Evolutionary conservation across 1,140 invertebrate genomes (phyloP).

Genomic region (Drosophila yakuba): DNA sequence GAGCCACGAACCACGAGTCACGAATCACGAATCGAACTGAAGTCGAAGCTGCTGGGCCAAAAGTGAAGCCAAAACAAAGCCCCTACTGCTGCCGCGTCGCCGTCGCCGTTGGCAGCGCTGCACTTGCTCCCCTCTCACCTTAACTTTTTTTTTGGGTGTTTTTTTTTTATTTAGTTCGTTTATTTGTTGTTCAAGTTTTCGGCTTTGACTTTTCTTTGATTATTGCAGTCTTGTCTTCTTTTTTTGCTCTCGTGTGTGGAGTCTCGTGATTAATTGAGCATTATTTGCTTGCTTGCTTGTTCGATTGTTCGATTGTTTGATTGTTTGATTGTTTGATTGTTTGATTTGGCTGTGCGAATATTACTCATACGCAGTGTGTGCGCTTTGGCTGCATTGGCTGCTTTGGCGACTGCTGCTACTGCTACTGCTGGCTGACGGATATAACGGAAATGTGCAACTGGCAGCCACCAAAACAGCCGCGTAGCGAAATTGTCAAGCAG

Average conservation of each 20-base stretch:
- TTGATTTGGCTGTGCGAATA: slow-evolving; percentile 21
- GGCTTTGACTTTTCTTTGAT: slow-evolving; percentile 8
- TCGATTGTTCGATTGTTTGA: slow-evolving; percentile 5
- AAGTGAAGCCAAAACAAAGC: slow-evolving; percentile 57
- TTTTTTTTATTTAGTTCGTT: slow-evolving; percentile 5
- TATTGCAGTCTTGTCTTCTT: not conserved
- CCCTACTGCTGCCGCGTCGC: slow-evolving; percentile 38
- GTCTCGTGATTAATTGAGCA: slow-evolving; percentile 1
- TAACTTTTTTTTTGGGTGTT: not conserved
- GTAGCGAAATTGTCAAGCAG: slow-evolving; percentile 73
- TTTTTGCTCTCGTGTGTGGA: not conserved
- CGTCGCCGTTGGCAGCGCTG: slow-evolving; percentile 57
- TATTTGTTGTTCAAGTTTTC: slow-evolving; percentile 6
- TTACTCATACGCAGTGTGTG: slow-evolving; percentile 48
- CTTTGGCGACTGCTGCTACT: slow-evolving; percentile 18
- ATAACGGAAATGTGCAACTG: slow-evolving; percentile 82
- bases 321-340: slow-evolving; percentile 7
- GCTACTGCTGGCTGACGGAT: slow-evolving; percentile 59
- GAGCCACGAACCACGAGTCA: slow-evolving; percentile 6
- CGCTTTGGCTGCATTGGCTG: slow-evolving; percentile 21
- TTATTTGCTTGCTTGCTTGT: too few relatives aligned
- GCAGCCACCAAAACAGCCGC: slow-evolving; percentile 64
- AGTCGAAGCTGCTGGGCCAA: slow-evolving; percentile 58
- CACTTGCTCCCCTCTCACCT: slow-evolving; percentile 39
- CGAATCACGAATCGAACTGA: slow-evolving; percentile 51